Evolutionary conservation across 1,140 invertebrate species (phyloP).

Genomic region (Hylyphantes graminicola): DNA sequence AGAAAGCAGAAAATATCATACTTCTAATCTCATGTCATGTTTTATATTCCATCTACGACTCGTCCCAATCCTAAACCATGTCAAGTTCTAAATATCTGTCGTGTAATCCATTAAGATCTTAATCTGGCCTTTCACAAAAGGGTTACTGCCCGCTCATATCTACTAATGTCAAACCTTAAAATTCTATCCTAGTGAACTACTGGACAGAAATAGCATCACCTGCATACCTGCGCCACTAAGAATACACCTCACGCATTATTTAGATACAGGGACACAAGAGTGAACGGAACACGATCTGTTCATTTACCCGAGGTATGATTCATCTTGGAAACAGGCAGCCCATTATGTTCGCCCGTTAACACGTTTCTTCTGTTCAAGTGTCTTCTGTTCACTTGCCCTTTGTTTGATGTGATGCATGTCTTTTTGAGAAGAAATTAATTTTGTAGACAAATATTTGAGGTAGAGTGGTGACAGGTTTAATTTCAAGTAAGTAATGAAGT

Average conservation of each 20-base stretch:
- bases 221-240: slow-evolving; percentile 30
- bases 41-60: no score
- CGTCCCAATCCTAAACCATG: no score
- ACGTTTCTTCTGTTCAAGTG: not conserved
- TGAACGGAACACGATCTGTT: slow-evolving; percentile 36
- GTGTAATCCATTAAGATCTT: not conserved
- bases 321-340: slow-evolving; percentile 12
- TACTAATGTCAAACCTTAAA: slow-evolving; percentile 11
- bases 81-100: no score
- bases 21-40: no score
- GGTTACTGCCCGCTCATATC: slow-evolving; percentile 18
- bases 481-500: no score
- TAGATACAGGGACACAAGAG: not conserved
- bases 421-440: not conserved
- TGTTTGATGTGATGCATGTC: slow-evolving; percentile 1
- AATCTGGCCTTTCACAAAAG: not conserved
- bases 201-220: slow-evolving; percentile 35
- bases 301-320: slow-evolving; percentile 22
- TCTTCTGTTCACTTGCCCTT: not conserved
- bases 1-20: no score
- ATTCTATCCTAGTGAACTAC: slow-evolving; percentile 44
- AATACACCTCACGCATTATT: slow-evolving; percentile 29
- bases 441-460: no score
- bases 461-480: no score
- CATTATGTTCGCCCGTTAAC: not conserved